Evolutionary conservation across 2,797 vertebrate species (phyloP).

Genomic region (Muscicapa comitata): DNA sequence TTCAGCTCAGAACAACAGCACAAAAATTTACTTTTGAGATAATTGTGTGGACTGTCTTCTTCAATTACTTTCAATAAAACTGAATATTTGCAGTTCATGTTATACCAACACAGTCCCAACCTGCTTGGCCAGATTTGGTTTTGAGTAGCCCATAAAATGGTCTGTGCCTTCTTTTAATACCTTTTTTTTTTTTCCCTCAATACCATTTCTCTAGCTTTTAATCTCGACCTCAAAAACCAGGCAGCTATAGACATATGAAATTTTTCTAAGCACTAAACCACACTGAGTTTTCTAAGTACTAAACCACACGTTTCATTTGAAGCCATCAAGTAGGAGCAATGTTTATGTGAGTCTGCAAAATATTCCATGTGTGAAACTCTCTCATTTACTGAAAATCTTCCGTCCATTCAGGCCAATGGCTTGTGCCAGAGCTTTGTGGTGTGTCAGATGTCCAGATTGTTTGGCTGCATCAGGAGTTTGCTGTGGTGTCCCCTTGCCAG

Average conservation of each 20-base stretch:
- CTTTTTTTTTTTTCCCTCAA: neutral
- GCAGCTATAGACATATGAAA: neutral
- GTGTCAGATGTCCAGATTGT: neutral
- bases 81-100: constrained; percentile 68
- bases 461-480: neutral
- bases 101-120: constrained; percentile 5
- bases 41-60: constrained; percentile 47
- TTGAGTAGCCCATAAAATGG: constrained; percentile 6
- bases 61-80: constrained; percentile 72
- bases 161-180: neutral
- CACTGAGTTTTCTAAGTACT: neutral
- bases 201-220: neutral
- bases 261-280: constrained; percentile 15
- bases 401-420: neutral
- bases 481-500: neutral
- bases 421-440: neutral
- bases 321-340: neutral
- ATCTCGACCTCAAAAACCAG: neutral
- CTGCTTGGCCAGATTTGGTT: constrained; percentile 14
- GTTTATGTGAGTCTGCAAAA: constrained; percentile 22
- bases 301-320: neutral
- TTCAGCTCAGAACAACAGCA: constrained; percentile 32
- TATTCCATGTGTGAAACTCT: constrained; percentile 9
- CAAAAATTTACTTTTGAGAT: neutral
- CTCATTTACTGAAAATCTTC: neutral